Evolutionary conservation across 2,797 vertebrate genomes (phyloP), one percentile per base, ranked within the genome.

Genomic region (Centropyge bicolor): DNA sequence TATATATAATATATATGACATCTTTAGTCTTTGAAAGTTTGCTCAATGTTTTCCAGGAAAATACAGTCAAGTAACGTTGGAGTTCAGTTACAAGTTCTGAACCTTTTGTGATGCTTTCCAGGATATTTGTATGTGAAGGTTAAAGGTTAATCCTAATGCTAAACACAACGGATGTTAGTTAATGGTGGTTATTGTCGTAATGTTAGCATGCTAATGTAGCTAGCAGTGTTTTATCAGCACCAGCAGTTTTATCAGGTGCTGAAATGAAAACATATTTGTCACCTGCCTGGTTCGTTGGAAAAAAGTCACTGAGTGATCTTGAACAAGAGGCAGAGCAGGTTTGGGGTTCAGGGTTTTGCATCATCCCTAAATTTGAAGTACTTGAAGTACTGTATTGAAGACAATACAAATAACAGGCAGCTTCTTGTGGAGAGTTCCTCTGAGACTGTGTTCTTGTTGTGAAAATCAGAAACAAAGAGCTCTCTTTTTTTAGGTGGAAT

Each of bases 191-290:
- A 31, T 6, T 12, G 22, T 55, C 8, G 2, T 13, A 1, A 17
- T 11, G 45, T 60, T 81, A 60, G 56, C 81, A 36, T 0, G 71
- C 67, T 83, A 52, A 62, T 12, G 20, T 82, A 70, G 62, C 56
- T 81, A 74, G 84, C 78, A 38, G 1, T 8, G 13, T 31, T 31
- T 2, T 31, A 31, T 31, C 27, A 31, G 27, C 27, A 31, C 2
- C 27, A 31, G 27, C 27, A 31, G 63, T 85, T 74, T 66, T 41
- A 76, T 80, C 43, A 4, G 45, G 17, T 48, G 5, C n/a, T 16
- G 27, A 4, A 2, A 4, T 2, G 27, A 31, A 31, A 31, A 31
- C 27, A 31, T 31, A 4, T 31, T 31, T 31, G 27, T 31, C 27
- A 2, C 27, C 27, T 31, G 27, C 27, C 27, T 31, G 27, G 27